Conservation (phyloP, 2,797 vertebrate genomes). For the Helicolenus hilgendorfi region DNA sequence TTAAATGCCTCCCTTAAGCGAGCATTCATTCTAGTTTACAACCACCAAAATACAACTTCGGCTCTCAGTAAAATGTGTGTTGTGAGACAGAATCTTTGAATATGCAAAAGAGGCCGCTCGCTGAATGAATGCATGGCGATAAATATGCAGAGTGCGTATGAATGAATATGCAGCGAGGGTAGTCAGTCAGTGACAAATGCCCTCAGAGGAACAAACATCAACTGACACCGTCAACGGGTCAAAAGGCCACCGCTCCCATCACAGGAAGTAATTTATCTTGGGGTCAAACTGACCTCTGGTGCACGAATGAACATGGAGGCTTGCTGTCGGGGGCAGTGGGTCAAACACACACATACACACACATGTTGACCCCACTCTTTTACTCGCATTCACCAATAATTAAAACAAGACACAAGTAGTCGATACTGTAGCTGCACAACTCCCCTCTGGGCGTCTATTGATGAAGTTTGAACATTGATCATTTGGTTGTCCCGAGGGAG, state of each 20-base stretch:
- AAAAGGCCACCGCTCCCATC: constrained; percentile 23
- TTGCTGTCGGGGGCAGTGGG: constrained; percentile 25
- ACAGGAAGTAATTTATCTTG: constrained; percentile 76
- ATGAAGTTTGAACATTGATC: constrained; percentile 62
- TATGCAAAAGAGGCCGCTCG: neutral
- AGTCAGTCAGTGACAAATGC: constrained; percentile 27
- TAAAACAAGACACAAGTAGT: constrained; percentile 79
- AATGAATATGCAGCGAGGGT: neutral
- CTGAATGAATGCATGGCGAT: neutral
- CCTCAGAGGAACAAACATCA: constrained; percentile 27
- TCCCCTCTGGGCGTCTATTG: constrained; percentile 45
- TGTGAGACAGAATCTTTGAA: neutral
- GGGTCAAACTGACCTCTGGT: constrained; percentile 52
- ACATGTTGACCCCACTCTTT: constrained; percentile 30
- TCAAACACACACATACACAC: constrained; percentile 18
- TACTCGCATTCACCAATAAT: constrained; percentile 67
- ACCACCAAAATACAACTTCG: neutral
- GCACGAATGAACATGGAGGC: constrained; percentile 18
- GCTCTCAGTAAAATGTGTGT: neutral
- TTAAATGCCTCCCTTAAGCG: neutral
- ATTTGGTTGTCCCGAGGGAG: constrained; percentile 39
- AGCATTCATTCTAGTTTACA: neutral
- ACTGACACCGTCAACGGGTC: constrained; percentile 43
- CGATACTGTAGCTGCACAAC: constrained; percentile 48
- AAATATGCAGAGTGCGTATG: constrained; percentile 6